Base-by-base conservation (phyloP, 35 echinoderm and acorn worm genomes). In the Acanthaster planci region DNA sequence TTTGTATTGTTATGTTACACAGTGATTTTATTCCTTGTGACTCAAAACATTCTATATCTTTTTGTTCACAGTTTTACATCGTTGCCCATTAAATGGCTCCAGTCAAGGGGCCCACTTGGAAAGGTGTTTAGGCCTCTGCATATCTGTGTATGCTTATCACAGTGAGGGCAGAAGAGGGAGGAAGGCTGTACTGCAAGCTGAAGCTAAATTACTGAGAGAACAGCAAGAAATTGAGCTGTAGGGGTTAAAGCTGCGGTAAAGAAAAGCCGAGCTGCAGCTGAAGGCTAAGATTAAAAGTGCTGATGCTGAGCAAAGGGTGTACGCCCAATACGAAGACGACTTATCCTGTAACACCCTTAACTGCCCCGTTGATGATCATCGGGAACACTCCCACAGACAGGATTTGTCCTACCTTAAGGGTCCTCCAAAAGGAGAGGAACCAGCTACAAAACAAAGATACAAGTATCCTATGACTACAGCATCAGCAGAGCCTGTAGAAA, bases 401-500 rank as follows among this genome's bases (percentile, higher is more conserved):
- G 7, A 16, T 51, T 6, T 19, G 19, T 9, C 79, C 6, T 55
- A 42, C 40, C 79, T 44, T 40, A 27, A 9, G 17, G 23, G 21
- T 21, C 35, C 40, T 81, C 22, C 35, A 50, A 16, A 29, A 51
- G 79, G 79, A 81, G 37, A 36, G 21, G 37, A 55, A 31, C 34
- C 51, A 58, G 30, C 10, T 3, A 21, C 8, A 26, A 59, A 26
- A 18, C 56, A 18, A 8, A 5, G 14, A 58, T 84, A 15, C 15
- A 50, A 78, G 8, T 51, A 16, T 53, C 84, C 56, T 36, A 78
- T 55, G 79, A 22, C 81, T 85, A 72, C 67, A 57, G 82, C 85
- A 87, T 31, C 86, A 93, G 53, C 67, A 78, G 51, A 32, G 72
- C 23, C 55, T 89, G 67, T 93, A 26, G 91, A 89, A 53, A 72